Evolutionary conservation across 2,888 invertebrate species (phyloP).

Genomic region (Trichacis sp.): DNA sequence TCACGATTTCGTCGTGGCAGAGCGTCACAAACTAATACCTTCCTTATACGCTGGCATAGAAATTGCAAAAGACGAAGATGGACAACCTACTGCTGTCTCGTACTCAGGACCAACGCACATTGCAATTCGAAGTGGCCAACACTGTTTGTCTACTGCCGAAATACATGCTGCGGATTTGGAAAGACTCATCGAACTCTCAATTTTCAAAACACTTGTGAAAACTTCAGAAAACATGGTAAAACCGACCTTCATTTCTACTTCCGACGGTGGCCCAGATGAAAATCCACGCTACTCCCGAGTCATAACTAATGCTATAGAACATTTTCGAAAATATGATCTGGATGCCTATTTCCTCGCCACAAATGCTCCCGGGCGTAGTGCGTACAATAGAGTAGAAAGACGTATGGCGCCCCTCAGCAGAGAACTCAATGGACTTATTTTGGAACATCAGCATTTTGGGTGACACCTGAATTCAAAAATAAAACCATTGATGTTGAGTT

Average conservation of each 20-base stretch:
- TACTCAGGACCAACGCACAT: conserved; percentile 67
- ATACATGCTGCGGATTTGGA: conserved; percentile 53
- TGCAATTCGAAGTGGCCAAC: conserved; percentile 55
- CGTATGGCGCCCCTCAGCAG: conserved; percentile 53
- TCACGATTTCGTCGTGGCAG: conserved; percentile 56
- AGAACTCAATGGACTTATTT: conserved; percentile 52
- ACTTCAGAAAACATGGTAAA: conserved; percentile 40
- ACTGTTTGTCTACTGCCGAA: conserved; percentile 49
- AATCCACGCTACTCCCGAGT: too few relatives aligned
- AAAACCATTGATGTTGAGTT: conserved; percentile 52
- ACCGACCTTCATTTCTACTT: conserved; percentile 52
- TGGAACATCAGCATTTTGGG: conserved; percentile 53
- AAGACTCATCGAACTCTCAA: background rate
- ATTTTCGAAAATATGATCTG: conserved; percentile 47
- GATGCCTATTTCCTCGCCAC: conserved; percentile 50
- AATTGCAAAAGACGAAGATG: conserved; percentile 47
- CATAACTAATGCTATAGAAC: conserved; percentile 43
- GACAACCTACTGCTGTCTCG: conserved; percentile 55
- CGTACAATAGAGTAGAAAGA: too few relatives aligned
- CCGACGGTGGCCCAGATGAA: conserved; percentile 51
- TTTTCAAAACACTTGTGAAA: conserved; percentile 9
- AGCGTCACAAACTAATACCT: conserved; percentile 55
- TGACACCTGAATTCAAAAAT: conserved; percentile 51
- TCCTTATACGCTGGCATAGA: conserved; percentile 53
- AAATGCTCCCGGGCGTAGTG: conserved; percentile 54